Base-by-base conservation (phyloP, 2,888 invertebrate genomes). In the Microctonus brassicae region DNA sequence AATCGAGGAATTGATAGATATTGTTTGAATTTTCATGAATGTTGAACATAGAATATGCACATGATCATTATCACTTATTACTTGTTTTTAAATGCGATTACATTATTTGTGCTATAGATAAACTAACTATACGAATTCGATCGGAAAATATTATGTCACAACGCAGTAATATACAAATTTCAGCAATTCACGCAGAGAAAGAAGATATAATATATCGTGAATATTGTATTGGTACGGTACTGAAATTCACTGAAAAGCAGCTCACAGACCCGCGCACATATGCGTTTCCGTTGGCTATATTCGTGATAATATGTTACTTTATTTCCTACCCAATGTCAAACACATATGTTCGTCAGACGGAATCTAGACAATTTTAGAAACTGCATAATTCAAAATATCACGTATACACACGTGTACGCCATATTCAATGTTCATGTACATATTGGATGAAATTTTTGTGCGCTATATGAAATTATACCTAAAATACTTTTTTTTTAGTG, bases 401-500 rank as follows among this genome's bases (percentile, higher is more conserved):
- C 7, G 7, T 29, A 29, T 29, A 29, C n/a, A n/a, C 34, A 11
- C 39, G n/a, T 11, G 39, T 39, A 11, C 39, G n/a, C n/a, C n/a
- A 39, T 5, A 11, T 36, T n/a, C n/a, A n/a, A n/a, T n/a, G n/a
- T n/a, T n/a, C n/a, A n/a, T n/a, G n/a, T n/a, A n/a, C n/a, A n/a
- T n/a, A n/a, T n/a, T n/a, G n/a, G n/a, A n/a, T n/a, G n/a, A n/a
- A n/a, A n/a, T n/a, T n/a, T n/a, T n/a, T 42, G 2, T 42, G 9
- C 0, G 9, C 7, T 47, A 7, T 20, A 47, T 47, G 13, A 36
- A 36, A 47, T 47, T 7, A n/a, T 7, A 47, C 29, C 36, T 39
- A 7, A 39, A 53, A 55, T 70, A 42, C 17, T 72, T 75, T 79
- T 69, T 72, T 83, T 80, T 0, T 88, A 92, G 92, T 91, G 61